Percentiles rank a stretch among this genome's conserved stretches.
Conservation (phyloP, 2,113 vertebrate species). For the Salvator merianae region DNA sequence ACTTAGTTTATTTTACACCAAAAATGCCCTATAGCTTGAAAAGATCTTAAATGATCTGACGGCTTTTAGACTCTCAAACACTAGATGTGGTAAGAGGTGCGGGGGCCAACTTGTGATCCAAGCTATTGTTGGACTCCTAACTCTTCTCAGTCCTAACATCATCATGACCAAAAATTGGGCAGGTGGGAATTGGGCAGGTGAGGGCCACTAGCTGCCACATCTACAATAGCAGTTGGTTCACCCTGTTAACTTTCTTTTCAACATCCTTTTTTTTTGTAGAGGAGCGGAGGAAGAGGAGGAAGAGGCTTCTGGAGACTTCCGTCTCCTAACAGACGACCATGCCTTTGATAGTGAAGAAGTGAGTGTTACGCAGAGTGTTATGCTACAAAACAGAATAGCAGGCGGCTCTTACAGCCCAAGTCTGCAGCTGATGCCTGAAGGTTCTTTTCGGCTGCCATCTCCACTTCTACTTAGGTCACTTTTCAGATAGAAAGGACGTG, state of each 20-base stretch:
- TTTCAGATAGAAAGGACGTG: not conserved
- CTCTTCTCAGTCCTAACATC: too few relatives aligned
- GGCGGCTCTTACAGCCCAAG: not conserved
- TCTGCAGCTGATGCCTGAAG: not conserved
- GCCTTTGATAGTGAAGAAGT: slow-evolving; percentile 84
- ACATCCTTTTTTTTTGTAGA: slow-evolving; percentile 50
- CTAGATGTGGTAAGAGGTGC: not conserved
- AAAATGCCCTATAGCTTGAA: not conserved
- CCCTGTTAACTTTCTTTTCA: not conserved
- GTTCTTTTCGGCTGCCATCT: not conserved
- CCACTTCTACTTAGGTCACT: not conserved
- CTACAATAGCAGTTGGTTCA: not conserved
- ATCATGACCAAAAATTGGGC: too few relatives aligned
- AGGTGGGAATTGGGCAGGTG: too few relatives aligned
- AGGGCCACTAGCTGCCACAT: too few relatives aligned
- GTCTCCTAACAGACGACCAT: slow-evolving; percentile 83
- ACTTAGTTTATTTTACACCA: not conserved
- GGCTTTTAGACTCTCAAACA: too few relatives aligned
- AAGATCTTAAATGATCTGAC: too few relatives aligned
- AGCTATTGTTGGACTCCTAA: not conserved
- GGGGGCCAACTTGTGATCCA: too few relatives aligned
- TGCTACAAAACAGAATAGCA: not conserved
- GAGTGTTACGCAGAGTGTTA: not conserved
- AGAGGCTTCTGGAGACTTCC: slow-evolving; percentile 87
- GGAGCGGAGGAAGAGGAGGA: slow-evolving; percentile 80